Percentiles rank a stretch among this genome's conserved stretches.
phyloP scores from a whole-genome alignment of 2,113 vertebrate genomes.

The Paedocypris sp. region DNA sequence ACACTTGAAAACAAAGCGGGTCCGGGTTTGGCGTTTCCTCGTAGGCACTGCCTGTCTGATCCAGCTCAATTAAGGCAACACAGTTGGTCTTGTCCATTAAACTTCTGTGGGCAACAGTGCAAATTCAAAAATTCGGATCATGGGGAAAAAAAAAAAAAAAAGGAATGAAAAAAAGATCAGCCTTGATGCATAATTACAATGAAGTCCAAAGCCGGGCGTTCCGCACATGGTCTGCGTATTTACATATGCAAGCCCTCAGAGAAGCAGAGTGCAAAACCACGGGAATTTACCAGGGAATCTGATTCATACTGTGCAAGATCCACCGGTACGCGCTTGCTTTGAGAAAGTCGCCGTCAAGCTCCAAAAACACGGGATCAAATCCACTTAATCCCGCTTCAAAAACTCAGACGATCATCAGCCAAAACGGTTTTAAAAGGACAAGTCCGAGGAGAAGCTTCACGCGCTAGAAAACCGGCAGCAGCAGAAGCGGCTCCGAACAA shows the following conservation, averaged over 20 bases:
- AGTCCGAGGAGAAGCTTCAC: slow-evolving; percentile 42
- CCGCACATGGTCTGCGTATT: slow-evolving; percentile 46
- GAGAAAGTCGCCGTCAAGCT: slow-evolving; percentile 49
- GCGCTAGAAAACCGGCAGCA: slow-evolving; percentile 35
- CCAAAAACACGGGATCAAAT: slow-evolving; percentile 55
- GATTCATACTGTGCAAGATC: slow-evolving; percentile 83
- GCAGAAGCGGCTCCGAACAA: slow-evolving; percentile 47
- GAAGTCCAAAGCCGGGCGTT: slow-evolving; percentile 25
- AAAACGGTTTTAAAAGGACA: slow-evolving; percentile 40
- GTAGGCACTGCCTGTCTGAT: slow-evolving; percentile 53
- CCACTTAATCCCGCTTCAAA: slow-evolving; percentile 45
- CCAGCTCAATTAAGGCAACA: slow-evolving; percentile 55
- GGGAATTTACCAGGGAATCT: slow-evolving; percentile 60
- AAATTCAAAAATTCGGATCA: slow-evolving; percentile 26
- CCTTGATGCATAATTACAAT: slow-evolving; percentile 28
- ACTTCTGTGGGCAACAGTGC: slow-evolving; percentile 32
- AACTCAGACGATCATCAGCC: slow-evolving; percentile 33
- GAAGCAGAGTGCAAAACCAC: slow-evolving; percentile 73
- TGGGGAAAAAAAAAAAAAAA: too few relatives aligned
- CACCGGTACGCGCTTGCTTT: slow-evolving; percentile 72
- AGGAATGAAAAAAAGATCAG: slow-evolving; percentile 14
- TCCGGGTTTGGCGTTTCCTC: slow-evolving; percentile 55
- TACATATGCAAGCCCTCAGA: slow-evolving; percentile 53
- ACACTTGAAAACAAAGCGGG: slow-evolving; percentile 33
- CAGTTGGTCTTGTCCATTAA: slow-evolving; percentile 43